phyloP scores from a whole-genome alignment of 1,140 invertebrate species.

The Drosophila sechellia region DNA sequence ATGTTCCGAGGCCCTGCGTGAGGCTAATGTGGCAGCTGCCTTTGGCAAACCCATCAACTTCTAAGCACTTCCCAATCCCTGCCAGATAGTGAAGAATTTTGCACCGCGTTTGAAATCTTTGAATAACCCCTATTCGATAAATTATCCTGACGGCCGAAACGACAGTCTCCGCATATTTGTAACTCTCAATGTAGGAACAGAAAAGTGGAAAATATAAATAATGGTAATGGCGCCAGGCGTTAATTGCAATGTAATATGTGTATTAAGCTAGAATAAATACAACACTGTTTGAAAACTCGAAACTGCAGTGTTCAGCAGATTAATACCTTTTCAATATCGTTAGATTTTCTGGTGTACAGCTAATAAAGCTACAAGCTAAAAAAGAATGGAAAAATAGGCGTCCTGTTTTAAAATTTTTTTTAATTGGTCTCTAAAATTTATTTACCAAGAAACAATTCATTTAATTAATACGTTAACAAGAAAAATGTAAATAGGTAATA shows the following conservation, averaged over 20 bases:
- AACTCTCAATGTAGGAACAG: conserved; percentile 29
- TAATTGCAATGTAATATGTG: conserved; percentile 54
- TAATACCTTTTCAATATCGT: background rate
- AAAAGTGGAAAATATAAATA: conserved; percentile 50
- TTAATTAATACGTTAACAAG: too few species aligned
- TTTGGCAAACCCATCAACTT: conserved; percentile 99
- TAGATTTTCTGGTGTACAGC: background rate
- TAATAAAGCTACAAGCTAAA: conserved; percentile 4
- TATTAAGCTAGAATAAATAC: conserved; percentile 58
- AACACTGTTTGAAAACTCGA: conserved; percentile 49
- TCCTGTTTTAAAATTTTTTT: too few species aligned
- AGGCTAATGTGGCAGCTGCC: conserved; percentile 98
- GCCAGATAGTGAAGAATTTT: conserved; percentile 10
- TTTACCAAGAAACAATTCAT: too few species aligned
- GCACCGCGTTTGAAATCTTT: conserved; percentile 37
- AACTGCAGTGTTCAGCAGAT: background rate
- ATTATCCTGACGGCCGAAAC: conserved; percentile 35
- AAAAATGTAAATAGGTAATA: too few species aligned
- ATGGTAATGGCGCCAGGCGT: conserved; percentile 46
- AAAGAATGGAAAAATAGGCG: background rate
- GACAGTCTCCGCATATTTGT: conserved; percentile 31
- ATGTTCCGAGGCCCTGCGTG: conserved; percentile 97
- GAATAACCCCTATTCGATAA: conserved; percentile 32
- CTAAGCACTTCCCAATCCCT: conserved; percentile 83
- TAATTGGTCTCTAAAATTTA: too few species aligned